Base-by-base conservation (phyloP, 2,113 vertebrate genomes). In the Saccopteryx leptura region DNA sequence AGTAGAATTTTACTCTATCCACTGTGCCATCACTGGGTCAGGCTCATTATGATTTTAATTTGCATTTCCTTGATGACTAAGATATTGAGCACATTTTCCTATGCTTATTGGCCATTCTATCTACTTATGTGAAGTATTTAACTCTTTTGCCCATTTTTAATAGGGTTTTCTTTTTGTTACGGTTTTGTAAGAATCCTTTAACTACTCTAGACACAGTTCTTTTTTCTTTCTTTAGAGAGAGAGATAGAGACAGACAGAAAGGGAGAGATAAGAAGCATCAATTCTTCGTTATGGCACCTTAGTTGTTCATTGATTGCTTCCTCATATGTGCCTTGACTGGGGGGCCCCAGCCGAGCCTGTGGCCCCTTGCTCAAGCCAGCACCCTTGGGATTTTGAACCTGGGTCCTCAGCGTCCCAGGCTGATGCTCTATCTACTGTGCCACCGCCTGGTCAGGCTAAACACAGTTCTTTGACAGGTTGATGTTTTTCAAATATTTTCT, bases 401-500 rank as follows among this genome's bases (percentile, higher is more conserved):
- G 39, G 39, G 39, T 39, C 39, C 39, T 39, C 39, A 39, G 39
- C 3, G 39, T 39, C 39, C 39, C 39, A 39, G 39, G 39, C 39
- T 39, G 39, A 39, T 39, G 39, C 39, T 39, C 39, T 39, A 39
- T 39, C 39, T 39, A 39, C 39, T 39, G 39, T 39, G 39, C 39
- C 39, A 39, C 39, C 39, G 39, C 39, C 39, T 39, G 39, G 39
- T 39, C 39, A 39, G 39, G 39, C 23, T 26, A 91, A 33, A 63
- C n/a, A 69, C 28, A 72, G 11, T 63, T 48, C n/a, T 94, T 88
- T 90, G 61, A 89, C 46, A 26, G n/a, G 23, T 74, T 68, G 5
- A 39, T 87, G 14, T 86, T 85, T 81, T 91, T 6, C 26, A 68
- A 61, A 75, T 95, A 74, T 88, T 93, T 93, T 88, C 68, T 91